Conservation (phyloP, 2,113 vertebrate species). For the Orientallactaga bullata region DNA sequence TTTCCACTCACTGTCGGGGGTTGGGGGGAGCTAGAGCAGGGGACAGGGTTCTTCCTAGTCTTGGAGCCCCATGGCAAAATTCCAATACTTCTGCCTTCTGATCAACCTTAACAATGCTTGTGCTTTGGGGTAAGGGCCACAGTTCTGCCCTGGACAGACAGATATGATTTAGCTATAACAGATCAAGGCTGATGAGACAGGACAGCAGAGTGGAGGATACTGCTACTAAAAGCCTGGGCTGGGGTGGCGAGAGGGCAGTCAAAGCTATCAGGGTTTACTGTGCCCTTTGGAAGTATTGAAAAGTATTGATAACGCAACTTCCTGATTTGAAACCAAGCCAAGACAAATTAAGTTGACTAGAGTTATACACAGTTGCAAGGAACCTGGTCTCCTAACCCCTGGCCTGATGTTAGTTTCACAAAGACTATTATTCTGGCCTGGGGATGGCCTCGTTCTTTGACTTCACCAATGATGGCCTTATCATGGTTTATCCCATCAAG, state of each 20-base stretch:
- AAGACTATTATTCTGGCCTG: not conserved
- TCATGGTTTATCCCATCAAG: conserved; percentile 26
- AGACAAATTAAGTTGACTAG: conserved; percentile 5
- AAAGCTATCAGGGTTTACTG: conserved; percentile 27
- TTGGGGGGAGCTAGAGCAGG: conserved; percentile 33
- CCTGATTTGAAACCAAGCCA: conserved; percentile 19
- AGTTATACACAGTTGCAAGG: conserved; percentile 32
- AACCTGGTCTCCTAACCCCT: conserved; percentile 8
- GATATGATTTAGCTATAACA: not conserved
- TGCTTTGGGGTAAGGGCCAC: conserved; percentile 7
- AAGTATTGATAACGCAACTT: conserved; percentile 10
- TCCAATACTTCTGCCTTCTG: not conserved
- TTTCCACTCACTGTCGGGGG: conserved; percentile 67
- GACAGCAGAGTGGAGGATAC: not conserved
- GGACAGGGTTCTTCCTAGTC: conserved; percentile 26
- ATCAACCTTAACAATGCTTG: conserved; percentile 23
- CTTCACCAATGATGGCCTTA: conserved; percentile 24
- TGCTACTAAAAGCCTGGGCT: not conserved
- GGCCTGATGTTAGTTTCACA: conserved; percentile 25
- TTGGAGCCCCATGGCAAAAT: conserved; percentile 37
- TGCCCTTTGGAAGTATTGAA: not conserved
- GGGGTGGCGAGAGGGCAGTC: not conserved
- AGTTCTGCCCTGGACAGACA: conserved; percentile 26
- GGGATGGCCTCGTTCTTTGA: conserved; percentile 3
- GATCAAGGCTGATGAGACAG: not conserved